These are phyloP conservation scores for Calameuta pallipes DNA, from an alignment of 2,888 invertebrate species.

Conservation along the genomic window DNA sequence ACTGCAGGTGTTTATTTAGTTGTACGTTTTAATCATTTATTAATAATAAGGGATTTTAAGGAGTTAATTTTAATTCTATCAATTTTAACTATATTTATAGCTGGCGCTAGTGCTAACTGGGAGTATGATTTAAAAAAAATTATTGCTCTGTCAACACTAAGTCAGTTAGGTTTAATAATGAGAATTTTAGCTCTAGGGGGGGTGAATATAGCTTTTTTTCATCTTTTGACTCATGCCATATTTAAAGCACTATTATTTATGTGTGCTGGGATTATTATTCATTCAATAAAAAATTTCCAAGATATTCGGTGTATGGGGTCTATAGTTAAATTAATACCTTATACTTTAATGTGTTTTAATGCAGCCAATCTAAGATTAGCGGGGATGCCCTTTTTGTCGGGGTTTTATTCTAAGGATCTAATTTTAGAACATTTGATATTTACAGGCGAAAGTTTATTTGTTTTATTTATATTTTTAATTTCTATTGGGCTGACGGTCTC, in stretches of 20 bases:
- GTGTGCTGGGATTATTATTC: conserved; percentile 78
- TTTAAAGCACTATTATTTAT: conserved; percentile 83
- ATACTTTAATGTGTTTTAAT: conserved; percentile 70
- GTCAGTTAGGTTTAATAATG: conserved; percentile 81
- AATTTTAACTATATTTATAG: conserved; percentile 72
- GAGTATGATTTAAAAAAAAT: conserved; percentile 81
- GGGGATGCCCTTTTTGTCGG: conserved; percentile 75
- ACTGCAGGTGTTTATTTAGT: conserved; percentile 81
- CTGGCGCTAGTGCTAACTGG: conserved; percentile 73
- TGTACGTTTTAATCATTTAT: conserved; percentile 74
- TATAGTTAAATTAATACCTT: conserved; percentile 67
- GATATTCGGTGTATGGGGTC: conserved; percentile 76
- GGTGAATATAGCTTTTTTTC: conserved; percentile 75
- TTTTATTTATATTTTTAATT: conserved; percentile 24
- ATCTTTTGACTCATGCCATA: conserved; percentile 79
- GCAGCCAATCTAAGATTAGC: conserved; percentile 73
- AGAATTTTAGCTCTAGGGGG: conserved; percentile 72
- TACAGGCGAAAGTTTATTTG: conserved; percentile 23
- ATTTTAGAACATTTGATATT: conserved; percentile 57
- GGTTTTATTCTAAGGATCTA: conserved; percentile 69
- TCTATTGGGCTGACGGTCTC: background rate
- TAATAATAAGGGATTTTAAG: conserved; percentile 15
- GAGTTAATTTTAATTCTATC: conserved; percentile 33
- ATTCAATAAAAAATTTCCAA: conserved; percentile 73
- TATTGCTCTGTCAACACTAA: conserved; percentile 82